phyloP scores from a whole-genome alignment of 53 echinoderm and acorn worm genomes.

The Pentamera pediparva region DNA sequence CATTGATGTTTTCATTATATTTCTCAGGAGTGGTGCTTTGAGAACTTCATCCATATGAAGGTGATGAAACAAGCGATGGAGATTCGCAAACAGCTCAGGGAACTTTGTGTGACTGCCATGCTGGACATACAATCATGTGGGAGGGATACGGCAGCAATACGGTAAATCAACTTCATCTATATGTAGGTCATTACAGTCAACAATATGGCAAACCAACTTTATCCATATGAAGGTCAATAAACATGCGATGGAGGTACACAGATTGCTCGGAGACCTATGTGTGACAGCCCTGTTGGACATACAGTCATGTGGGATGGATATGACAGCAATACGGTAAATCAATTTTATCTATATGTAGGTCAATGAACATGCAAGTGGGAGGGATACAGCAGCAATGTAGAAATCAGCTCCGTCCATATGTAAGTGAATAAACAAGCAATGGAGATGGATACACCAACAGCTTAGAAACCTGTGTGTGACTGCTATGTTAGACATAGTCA shows the following conservation, averaged over 20 bases:
- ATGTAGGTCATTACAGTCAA: too few species aligned
- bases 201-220: too few species aligned
- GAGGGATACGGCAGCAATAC: conserved; percentile 69
- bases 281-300: conserved; percentile 57
- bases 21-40: conserved; percentile 85
- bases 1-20: not conserved
- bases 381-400: too few species aligned
- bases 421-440: too few species aligned
- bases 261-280: conserved; percentile 79
- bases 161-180: too few species aligned
- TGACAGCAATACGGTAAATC: conserved; percentile 71
- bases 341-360: too few species aligned
- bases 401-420: too few species aligned
- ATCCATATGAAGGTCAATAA: conserved; percentile 75
- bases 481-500: too few species aligned
- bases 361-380: too few species aligned
- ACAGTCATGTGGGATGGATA: conserved; percentile 80
- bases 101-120: conserved; percentile 67
- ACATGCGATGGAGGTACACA: conserved; percentile 71
- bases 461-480: too few species aligned
- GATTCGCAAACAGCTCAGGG: conserved; percentile 77
- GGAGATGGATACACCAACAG: too few species aligned
- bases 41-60: conserved; percentile 78
- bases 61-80: conserved; percentile 81
- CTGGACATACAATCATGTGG: conserved; percentile 73